Evolutionary conservation across 35 echinoderm and acorn worm species (phyloP), one percentile per base, ranked within the genome.

Genomic region (Anneissia japonica): DNA sequence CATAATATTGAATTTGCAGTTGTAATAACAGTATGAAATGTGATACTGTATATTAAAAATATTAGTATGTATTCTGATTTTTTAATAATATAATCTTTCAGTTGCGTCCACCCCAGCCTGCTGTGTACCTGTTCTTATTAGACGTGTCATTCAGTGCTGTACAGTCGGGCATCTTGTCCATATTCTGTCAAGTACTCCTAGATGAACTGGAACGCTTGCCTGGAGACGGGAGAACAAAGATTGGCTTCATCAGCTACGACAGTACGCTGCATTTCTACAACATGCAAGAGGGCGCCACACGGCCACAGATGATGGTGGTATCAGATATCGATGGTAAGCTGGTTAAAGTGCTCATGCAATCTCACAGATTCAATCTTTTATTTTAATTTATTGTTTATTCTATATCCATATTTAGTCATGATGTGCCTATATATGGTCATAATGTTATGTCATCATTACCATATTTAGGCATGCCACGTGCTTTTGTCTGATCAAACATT

Each of bases 191-290:
- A 64, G 84, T 82, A 9, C 73, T 99, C 17, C 32, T 99, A 19
- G 96, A 99, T 30, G 79, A 84, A 12, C 31, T 99, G 16, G 91
- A 93, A 30, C 91, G 89, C 39, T 89, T 99, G 80, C 96, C 96
- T 17, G 96, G 96, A 1, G 96, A 99, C 87, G 92, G 89, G 9
- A 64, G 96, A 1, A 99, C 96, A 1, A 78, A 94, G 89, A 87
- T 99, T 34, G 92, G 92, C 19, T 94, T 99, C 21, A 38, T 99
- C 75, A 99, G 92, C 28, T 99, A 87, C 73, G 96, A 99, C 74
- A 99, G 85, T 79, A 93, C 92, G n/a, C 81, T 99, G 72, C 96
- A 99, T 83, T 99, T 99, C 86, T 99, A 99, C 87, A 89, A 79
- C 74, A 72, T 99, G 33, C 92, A 90, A 79, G 96, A 99, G 73